Percentiles rank a stretch among this genome's conserved stretches.
Conservation (phyloP, 2,797 vertebrate genomes). For the Synaphobranchus kaupii region DNA sequence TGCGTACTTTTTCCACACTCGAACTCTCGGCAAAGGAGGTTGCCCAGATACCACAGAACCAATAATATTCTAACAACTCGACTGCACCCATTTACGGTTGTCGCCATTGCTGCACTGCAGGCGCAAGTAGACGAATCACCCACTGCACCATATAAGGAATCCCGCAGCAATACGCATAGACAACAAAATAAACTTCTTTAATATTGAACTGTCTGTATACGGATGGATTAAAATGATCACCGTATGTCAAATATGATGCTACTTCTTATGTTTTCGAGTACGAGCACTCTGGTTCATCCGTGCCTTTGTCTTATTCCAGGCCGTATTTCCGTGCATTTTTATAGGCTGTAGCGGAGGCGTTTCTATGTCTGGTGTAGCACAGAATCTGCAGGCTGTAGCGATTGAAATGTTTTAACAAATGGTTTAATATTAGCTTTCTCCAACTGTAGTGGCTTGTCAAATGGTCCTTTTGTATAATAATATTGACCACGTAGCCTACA, state of each 20-base stretch:
- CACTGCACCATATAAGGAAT: constrained; percentile 69
- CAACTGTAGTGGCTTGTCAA: not conserved
- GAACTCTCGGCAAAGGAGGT: constrained; percentile 61
- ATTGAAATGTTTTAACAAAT: not conserved
- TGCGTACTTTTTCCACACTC: not conserved
- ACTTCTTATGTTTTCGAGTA: constrained; percentile 64
- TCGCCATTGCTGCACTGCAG: constrained; percentile 75
- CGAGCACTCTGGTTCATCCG: constrained; percentile 51
- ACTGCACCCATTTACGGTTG: constrained; percentile 77
- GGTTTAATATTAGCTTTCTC: not conserved
- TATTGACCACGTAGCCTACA: not conserved
- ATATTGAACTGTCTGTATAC: constrained; percentile 34
- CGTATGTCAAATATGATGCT: constrained; percentile 50
- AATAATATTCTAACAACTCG: constrained; percentile 78
- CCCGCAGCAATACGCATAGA: not conserved
- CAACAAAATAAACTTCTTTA: not conserved
- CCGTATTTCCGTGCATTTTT: not conserved
- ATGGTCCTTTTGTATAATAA: not conserved
- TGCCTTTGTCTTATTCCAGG: constrained; percentile 51
- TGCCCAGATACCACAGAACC: constrained; percentile 82
- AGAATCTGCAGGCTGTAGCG: not conserved
- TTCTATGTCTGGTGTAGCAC: not conserved
- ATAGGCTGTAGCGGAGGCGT: not conserved
- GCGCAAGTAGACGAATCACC: constrained; percentile 58
- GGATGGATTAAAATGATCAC: constrained; percentile 61